These are phyloP conservation scores for Carollia perspicillata DNA, from an alignment of 2,113 vertebrate species.

Conservation along the genomic window DNA sequence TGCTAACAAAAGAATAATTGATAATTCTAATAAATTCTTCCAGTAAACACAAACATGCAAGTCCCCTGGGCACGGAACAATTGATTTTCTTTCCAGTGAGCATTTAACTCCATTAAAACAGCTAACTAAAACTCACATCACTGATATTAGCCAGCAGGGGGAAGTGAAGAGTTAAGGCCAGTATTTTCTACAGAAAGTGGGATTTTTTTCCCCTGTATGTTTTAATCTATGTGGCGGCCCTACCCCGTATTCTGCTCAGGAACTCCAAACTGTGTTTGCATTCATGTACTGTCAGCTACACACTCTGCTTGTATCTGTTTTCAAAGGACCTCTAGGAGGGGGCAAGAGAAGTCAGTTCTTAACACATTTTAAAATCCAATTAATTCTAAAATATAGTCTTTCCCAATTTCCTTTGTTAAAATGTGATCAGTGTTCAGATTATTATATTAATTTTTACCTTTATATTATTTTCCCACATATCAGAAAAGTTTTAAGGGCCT, in stretches of 20 bases:
- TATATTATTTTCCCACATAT: not conserved
- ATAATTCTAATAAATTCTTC: not conserved
- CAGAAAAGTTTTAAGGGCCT: not conserved
- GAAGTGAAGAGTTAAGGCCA: constrained; percentile 9
- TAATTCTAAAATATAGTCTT: not conserved
- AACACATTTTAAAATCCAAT: not conserved
- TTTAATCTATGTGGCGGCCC: not conserved
- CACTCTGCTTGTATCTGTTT: not conserved
- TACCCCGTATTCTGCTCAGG: not conserved
- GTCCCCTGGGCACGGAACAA: not conserved
- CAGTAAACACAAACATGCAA: not conserved
- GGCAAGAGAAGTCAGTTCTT: not conserved
- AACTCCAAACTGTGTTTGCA: not conserved
- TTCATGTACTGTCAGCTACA: not conserved
- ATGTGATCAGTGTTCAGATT: not conserved
- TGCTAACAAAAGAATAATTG: not conserved
- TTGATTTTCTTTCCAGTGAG: not conserved
- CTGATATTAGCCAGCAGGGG: constrained; percentile 53
- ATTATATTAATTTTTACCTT: not conserved
- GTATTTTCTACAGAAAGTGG: not conserved
- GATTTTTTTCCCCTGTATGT: not conserved
- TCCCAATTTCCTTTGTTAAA: not conserved
- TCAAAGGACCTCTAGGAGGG: not conserved
- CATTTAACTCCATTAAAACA: not conserved
- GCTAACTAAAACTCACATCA: not conserved